A percentile compares a stretch with the other conserved stretches of the same genome.
phyloP scores from a whole-genome alignment of 1,140 invertebrate genomes.

The Acromyrmex heyeri region DNA sequence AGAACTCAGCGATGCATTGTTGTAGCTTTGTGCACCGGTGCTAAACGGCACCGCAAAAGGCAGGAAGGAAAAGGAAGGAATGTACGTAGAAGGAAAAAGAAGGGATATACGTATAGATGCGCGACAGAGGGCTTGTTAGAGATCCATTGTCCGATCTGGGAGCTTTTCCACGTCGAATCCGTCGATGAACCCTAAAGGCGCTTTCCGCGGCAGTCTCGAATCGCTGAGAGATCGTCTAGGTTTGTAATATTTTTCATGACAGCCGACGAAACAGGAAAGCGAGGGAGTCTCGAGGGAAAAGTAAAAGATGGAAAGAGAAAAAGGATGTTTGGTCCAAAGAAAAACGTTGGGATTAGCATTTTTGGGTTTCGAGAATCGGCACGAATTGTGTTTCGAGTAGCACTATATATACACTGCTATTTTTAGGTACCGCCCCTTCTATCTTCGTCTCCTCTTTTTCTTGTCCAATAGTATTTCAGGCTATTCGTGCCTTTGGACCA shows the following conservation, averaged over 20 bases:
- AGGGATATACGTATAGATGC: slow-evolving; percentile 8
- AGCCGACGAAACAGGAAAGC: slow-evolving; percentile 6
- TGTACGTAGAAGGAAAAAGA: slow-evolving; percentile 13
- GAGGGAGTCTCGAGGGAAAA: neutral
- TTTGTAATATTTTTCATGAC: slow-evolving; percentile 50
- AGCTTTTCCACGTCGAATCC: slow-evolving; percentile 72
- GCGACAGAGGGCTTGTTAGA: slow-evolving; percentile 82
- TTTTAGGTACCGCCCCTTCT: slow-evolving; percentile 23
- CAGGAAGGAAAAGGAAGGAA: neutral
- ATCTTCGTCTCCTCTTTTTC: slow-evolving; percentile 18
- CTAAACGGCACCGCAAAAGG: slow-evolving; percentile 81
- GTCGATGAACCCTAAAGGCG: slow-evolving; percentile 55
- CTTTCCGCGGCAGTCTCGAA: slow-evolving; percentile 53
- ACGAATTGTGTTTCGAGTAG: slow-evolving; percentile 78
- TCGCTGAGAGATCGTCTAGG: slow-evolving; percentile 37
- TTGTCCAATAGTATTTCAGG: slow-evolving; percentile 9
- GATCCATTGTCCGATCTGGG: slow-evolving; percentile 77
- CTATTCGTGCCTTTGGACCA: slow-evolving; percentile 1
- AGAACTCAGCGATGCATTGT: slow-evolving; percentile 75
- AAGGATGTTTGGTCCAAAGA: slow-evolving; percentile 55
- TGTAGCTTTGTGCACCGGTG: slow-evolving; percentile 77
- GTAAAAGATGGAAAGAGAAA: neutral
- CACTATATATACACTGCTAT: slow-evolving; percentile 36
- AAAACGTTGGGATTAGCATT: slow-evolving; percentile 78
- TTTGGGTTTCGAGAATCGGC: slow-evolving; percentile 71